Evolutionary conservation across 2,113 vertebrate species (phyloP).

Genomic region (Dicerorhinus sumatrensis): DNA sequence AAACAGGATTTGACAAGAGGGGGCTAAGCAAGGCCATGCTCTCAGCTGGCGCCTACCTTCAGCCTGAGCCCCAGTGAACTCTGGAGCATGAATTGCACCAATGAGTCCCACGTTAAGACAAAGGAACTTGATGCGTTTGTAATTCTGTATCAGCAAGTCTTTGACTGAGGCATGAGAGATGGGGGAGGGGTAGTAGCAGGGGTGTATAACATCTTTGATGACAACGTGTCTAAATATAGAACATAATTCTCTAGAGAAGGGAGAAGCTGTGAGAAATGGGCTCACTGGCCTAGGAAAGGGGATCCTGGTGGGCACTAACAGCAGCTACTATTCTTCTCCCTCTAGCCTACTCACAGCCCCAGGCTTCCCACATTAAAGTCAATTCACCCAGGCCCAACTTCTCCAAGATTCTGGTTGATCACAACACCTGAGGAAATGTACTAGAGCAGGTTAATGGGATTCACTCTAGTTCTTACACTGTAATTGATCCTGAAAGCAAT

Average conservation of each 20-base stretch:
- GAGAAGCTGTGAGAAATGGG: not conserved
- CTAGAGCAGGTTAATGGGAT: not conserved
- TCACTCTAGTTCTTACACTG: not conserved
- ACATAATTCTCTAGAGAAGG: not conserved
- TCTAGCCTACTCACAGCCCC: rapidly evolving
- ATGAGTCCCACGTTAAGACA: not conserved
- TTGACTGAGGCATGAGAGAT: not conserved
- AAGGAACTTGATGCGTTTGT: not conserved
- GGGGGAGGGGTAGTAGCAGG: rapidly evolving
- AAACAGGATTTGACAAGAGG: not conserved
- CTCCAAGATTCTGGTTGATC: not conserved
- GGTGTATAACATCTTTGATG: too few species aligned
- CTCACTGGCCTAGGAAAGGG: rapidly evolving
- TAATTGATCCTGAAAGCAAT: not conserved
- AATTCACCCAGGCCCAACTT: not conserved
- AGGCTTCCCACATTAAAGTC: not conserved
- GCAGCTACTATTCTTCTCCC: too few species aligned
- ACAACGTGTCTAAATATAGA: not conserved
- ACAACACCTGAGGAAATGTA: not conserved
- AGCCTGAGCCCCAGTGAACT: not conserved
- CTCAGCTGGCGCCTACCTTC: not conserved
- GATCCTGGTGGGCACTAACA: too few species aligned
- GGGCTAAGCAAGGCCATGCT: not conserved
- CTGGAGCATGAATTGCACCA: not conserved
- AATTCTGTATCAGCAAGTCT: not conserved